A percentile compares a stretch with the other conserved stretches of the same genome.
Evolutionary conservation across 1,140 invertebrate genomes (phyloP).

Genomic region (Atta cephalotes): DNA sequence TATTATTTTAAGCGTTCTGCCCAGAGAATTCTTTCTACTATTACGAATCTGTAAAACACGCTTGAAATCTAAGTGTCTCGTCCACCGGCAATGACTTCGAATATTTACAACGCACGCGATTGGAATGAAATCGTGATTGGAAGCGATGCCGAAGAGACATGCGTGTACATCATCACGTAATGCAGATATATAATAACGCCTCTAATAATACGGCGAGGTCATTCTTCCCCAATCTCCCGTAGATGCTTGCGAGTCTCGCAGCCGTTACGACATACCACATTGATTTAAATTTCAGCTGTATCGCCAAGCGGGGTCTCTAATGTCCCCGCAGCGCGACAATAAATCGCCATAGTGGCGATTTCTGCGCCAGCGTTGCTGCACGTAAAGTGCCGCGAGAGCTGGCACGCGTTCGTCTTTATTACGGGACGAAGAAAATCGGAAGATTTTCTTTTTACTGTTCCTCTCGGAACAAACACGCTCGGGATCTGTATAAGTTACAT

Average conservation of each 20-base stretch:
- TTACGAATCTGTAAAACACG: conserved; percentile 1
- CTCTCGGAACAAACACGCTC: neutral
- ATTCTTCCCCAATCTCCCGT: conserved; percentile 68
- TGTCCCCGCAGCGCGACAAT: conserved; percentile 53
- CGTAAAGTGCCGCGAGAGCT: conserved; percentile 24
- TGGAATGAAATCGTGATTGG: conserved; percentile 1
- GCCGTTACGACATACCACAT: conserved; percentile 67
- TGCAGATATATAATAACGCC: conserved; percentile 53
- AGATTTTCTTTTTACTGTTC: conserved; percentile 23
- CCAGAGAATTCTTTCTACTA: neutral
- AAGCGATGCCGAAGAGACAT: conserved; percentile 22
- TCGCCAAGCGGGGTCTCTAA: conserved; percentile 57
- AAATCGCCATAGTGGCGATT: conserved; percentile 57
- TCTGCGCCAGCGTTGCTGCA: neutral
- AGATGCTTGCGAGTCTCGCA: conserved; percentile 39
- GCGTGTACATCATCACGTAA: conserved; percentile 6
- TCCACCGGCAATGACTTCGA: conserved; percentile 19
- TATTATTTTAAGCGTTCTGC: neutral
- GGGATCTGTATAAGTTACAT: neutral
- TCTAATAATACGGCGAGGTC: conserved; percentile 74
- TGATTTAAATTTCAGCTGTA: conserved; percentile 60
- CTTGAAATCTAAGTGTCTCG: neutral
- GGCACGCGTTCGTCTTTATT: conserved; percentile 56
- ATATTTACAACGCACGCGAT: neutral
- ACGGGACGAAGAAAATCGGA: conserved; percentile 18